Base-by-base conservation (phyloP, 53 echinoderm and acorn worm species). In the Holothuria scabra region DNA sequence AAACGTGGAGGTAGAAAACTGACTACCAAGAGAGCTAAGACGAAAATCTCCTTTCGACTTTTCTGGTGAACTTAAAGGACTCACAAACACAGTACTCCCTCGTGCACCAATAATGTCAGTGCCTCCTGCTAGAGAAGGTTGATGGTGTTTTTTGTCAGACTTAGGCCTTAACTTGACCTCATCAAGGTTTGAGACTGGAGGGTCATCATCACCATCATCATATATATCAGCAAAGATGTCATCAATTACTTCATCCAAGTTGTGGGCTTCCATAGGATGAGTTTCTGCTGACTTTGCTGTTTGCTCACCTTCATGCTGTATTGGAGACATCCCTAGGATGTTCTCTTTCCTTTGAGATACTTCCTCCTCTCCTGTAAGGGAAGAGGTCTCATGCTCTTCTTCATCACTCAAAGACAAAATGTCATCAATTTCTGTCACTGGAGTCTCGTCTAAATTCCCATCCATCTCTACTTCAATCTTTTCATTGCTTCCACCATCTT, bases 361-460 rank as follows among this genome's bases (percentile, higher is more conserved):
- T 52, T 16, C 8, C 52, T 52, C 52, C 52, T 52, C 52, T 52
- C 52, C 16, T 1, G 52, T 56, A 24, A 56, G 76, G 9, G 56
- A 46, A 14, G 52, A 76, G 12, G 76, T 76, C 22, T 26, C 21
- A 34, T 76, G 67, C 57, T 84, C 65, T 19, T 88, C 84, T 32
- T 75, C 88, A 70, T 86, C 84, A 84, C 90, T 92, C 1, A 89
- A 85, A 1, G 72, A 79, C 30, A 96, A 41, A 23, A 96, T 66
- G 81, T 96, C 96, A 87, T 96, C 96, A 74, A 96, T 96, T 60
- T 96, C 92, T 11, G 96, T 96, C 59, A 96, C 87, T 19, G 96
- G 96, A 61, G 90, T 90, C 44, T 85, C 90, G 61, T 74, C 76
- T 22, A 46, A 76, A 26, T 28, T 64, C 30, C 30, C 28, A 0